A percentile compares a stretch with the other conserved stretches of the same genome.
Conservation (phyloP, 2,113 vertebrate species). For the Melospiza melodia region DNA sequence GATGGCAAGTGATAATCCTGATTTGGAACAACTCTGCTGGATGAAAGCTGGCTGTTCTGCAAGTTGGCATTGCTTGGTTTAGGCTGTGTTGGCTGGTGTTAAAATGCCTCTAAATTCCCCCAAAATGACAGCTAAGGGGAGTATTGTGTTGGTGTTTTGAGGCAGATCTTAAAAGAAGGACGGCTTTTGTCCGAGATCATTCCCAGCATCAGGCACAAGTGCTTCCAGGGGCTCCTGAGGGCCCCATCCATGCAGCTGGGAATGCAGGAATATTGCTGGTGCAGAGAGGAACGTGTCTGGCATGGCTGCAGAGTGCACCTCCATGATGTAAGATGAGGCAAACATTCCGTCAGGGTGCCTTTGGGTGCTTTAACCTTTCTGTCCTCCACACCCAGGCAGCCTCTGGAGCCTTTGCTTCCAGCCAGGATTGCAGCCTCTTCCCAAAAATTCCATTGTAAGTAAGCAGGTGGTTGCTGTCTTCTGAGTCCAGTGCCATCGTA, state of each 20-base stretch:
- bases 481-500: not conserved
- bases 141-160: not conserved
- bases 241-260: not conserved
- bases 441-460: not conserved
- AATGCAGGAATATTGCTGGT: not conserved
- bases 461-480: not conserved
- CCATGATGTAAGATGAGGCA: not conserved
- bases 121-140: not conserved
- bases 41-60: not conserved
- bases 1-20: not conserved
- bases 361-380: not conserved
- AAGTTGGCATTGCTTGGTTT: not conserved
- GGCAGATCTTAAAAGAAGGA: not conserved
- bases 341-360: not conserved
- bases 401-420: not conserved
- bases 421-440: not conserved
- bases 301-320: not conserved
- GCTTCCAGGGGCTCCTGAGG: not conserved
- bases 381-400: not conserved
- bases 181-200: not conserved
- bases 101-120: slow-evolving; percentile 12
- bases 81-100: not conserved
- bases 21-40: slow-evolving; percentile 3
- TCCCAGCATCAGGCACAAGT: not conserved
- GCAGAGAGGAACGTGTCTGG: not conserved